A percentile compares a stretch with the other conserved stretches of the same genome.
These are phyloP conservation scores for Drosophila parabipectinata DNA, from an alignment of 1,140 invertebrate species.

Conservation along the genomic window DNA sequence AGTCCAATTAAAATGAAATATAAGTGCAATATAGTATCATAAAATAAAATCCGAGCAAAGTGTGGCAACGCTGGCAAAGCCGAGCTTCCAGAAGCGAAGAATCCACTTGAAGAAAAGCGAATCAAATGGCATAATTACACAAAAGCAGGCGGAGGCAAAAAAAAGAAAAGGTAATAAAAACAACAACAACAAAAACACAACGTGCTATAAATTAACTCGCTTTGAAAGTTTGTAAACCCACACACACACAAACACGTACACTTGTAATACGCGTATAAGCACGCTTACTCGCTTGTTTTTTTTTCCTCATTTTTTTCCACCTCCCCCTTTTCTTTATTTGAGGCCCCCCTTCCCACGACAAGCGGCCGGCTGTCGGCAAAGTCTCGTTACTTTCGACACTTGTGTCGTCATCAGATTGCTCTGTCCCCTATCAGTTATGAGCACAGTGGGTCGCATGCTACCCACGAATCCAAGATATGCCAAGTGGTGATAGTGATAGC, in stretches of 20 bases:
- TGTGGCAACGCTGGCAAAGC: conserved; percentile 52
- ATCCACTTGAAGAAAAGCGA: conserved; percentile 58
- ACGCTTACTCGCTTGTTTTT: conserved; percentile 61
- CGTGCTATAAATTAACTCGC: conserved; percentile 76
- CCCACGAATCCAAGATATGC: conserved; percentile 1
- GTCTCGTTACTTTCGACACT: conserved; percentile 80
- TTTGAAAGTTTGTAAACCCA: conserved; percentile 74
- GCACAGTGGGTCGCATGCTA: conserved; percentile 53
- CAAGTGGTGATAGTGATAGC: conserved; percentile 4
- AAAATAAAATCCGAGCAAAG: conserved; percentile 17
- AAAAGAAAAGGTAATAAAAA: conserved; percentile 23
- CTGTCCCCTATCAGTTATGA: conserved; percentile 36
- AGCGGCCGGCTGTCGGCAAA: conserved; percentile 58
- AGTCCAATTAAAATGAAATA: conserved; percentile 71
- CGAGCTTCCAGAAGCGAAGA: conserved; percentile 30
- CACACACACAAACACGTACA: conserved; percentile 6
- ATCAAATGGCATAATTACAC: conserved; percentile 65
- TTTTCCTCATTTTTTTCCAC: conserved; percentile 27
- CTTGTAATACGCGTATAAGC: conserved; percentile 16
- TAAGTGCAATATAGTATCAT: conserved; percentile 41
- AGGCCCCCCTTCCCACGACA: conserved; percentile 10
- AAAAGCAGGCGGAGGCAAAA: conserved; percentile 38
- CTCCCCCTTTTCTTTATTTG: neutral
- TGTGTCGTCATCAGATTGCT: conserved; percentile 79
- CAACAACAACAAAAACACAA: conserved; percentile 53